Conservation (phyloP, 2,797 vertebrate genomes). For the Artibeus lituratus region DNA sequence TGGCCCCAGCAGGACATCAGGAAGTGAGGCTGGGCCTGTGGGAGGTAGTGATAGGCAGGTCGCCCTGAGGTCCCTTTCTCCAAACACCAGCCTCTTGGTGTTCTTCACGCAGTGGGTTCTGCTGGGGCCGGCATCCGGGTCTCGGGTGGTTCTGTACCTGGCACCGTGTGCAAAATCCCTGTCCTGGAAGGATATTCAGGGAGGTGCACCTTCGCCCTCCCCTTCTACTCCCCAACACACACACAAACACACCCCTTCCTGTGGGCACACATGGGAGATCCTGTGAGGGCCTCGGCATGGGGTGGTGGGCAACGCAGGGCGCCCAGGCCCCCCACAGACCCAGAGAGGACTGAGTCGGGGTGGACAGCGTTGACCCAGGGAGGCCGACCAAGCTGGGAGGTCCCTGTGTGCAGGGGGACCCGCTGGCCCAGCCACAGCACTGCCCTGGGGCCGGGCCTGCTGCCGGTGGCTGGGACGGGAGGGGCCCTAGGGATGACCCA, state of each 20-base stretch:
- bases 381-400: no score
- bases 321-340: background rate
- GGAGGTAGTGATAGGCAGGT: background rate
- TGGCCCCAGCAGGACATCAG: background rate
- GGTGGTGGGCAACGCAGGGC: background rate
- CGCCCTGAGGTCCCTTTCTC: background rate
- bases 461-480: background rate
- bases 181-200: background rate
- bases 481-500: no score
- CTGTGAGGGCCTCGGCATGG: background rate
- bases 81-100: background rate
- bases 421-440: background rate
- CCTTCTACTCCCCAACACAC: background rate
- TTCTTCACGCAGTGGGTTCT: background rate
- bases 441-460: background rate
- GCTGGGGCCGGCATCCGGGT: background rate
- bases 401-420: fast-evolving
- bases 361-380: background rate
- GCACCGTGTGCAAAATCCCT: no score
- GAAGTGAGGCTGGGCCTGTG: background rate
- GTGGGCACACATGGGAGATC: background rate
- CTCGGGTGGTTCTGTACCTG: background rate
- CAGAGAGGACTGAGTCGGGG: background rate
- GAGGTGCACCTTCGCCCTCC: background rate
- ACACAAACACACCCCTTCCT: fast-evolving